These are phyloP conservation scores for Sarcophaga caerulescens DNA, from an alignment of 2,888 invertebrate genomes.

Conservation along the genomic window DNA sequence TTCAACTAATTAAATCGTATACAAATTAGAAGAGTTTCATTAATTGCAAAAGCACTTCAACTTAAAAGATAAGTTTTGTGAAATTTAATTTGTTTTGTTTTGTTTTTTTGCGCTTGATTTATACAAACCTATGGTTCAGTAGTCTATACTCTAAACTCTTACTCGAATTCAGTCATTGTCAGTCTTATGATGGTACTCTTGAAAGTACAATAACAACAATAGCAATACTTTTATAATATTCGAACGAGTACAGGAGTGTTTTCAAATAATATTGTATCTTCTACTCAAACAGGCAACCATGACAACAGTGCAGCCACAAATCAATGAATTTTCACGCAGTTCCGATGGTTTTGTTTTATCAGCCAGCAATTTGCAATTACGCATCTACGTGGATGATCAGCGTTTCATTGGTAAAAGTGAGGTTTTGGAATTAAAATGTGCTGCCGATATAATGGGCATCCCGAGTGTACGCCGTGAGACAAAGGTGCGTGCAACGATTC, in stretches of 20 bases:
- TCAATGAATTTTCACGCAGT: slow-evolving; percentile 80
- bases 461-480: slow-evolving; percentile 76
- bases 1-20: no score
- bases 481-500: slow-evolving; percentile 76
- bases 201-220: no score
- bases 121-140: no score
- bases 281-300: slow-evolving; percentile 75
- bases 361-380: slow-evolving; percentile 79
- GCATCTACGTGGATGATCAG: slow-evolving; percentile 79
- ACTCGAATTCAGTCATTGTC: no score
- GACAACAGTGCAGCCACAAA: slow-evolving; percentile 78
- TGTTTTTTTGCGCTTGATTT: no score
- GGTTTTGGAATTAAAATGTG: slow-evolving; percentile 79
- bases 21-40: no score
- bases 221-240: no score
- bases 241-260: neutral
- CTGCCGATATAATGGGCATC: slow-evolving; percentile 78
- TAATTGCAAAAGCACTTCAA: no score
- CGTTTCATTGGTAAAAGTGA: slow-evolving; percentile 79
- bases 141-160: no score
- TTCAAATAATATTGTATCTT: neutral
- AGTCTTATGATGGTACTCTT: no score
- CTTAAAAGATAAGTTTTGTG: no score
- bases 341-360: slow-evolving; percentile 79
- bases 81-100: no score